These are phyloP conservation scores for Cydia amplana DNA, from an alignment of 1,140 invertebrate species.

Conservation along the genomic window DNA sequence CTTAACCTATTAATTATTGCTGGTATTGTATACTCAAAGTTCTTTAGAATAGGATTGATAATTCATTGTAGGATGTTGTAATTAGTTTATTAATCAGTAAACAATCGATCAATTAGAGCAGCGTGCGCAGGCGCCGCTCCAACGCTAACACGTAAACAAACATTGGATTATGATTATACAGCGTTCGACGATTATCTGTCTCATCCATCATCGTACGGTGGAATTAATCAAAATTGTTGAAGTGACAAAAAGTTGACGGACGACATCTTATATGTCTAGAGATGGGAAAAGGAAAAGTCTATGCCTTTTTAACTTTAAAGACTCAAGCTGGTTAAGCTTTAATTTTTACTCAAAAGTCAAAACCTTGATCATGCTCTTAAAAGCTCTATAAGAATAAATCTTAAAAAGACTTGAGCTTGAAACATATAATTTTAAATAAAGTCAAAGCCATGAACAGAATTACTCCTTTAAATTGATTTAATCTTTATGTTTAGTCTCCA, in stretches of 20 bases:
- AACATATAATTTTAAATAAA: no score
- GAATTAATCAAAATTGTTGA: constrained; percentile 15
- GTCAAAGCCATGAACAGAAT: no score
- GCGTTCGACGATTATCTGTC: constrained; percentile 42
- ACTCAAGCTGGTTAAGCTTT: no score
- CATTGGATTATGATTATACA: constrained; percentile 51
- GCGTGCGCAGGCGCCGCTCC: constrained; percentile 1
- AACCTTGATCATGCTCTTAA: no score
- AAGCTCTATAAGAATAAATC: no score
- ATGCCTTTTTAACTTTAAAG: no score
- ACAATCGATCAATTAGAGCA: constrained; percentile 25
- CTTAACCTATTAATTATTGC: not conserved
- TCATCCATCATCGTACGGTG: constrained; percentile 47
- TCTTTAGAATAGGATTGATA: not conserved
- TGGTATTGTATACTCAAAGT: not conserved
- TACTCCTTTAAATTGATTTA: no score
- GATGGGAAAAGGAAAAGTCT: not conserved
- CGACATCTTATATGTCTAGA: not conserved
- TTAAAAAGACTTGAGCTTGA: no score
- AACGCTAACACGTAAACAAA: constrained; percentile 52
- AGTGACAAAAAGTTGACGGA: constrained; percentile 1
- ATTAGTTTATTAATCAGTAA: constrained; percentile 30
- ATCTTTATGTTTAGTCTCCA: no score
- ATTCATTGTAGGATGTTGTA: not conserved
- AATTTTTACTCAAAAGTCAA: no score